Conservation (phyloP, 2,113 vertebrate species). For the Osmerus mordax region DNA sequence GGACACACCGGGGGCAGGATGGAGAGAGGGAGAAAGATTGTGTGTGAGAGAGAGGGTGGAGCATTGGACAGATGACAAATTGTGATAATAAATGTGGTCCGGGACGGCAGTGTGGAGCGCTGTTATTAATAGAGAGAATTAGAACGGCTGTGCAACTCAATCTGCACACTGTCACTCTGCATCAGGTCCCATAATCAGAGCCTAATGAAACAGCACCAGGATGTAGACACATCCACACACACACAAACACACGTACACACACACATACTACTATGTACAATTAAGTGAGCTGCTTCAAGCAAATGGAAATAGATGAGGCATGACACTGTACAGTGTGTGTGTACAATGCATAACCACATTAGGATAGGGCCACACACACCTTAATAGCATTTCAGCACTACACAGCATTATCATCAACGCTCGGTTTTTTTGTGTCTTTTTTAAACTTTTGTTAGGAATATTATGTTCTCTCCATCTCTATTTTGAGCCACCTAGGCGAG, state of each 20-base stretch:
- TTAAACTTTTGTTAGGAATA: too few relatives aligned
- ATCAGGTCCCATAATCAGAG: slow-evolving; percentile 78
- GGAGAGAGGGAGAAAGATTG: slow-evolving; percentile 29
- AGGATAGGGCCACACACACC: slow-evolving; percentile 4
- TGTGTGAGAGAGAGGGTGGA: slow-evolving; percentile 59
- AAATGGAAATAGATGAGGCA: background rate
- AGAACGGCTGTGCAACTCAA: slow-evolving; percentile 78
- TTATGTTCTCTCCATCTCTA: slow-evolving; percentile 4
- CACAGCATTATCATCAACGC: background rate
- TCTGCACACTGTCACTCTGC: slow-evolving; percentile 80
- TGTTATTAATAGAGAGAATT: slow-evolving; percentile 83
- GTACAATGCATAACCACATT: slow-evolving; percentile 2
- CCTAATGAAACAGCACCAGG: slow-evolving; percentile 73
- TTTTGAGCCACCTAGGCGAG: background rate
- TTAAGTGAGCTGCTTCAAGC: background rate
- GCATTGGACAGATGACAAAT: slow-evolving; percentile 77
- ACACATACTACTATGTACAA: slow-evolving; percentile 6
- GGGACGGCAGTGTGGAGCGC: slow-evolving; percentile 70
- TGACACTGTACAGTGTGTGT: background rate
- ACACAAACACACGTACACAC: slow-evolving; percentile 2
- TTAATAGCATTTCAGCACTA: background rate
- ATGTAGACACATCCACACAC: slow-evolving; percentile 47
- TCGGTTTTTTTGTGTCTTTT: background rate
- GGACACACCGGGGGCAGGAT: slow-evolving; percentile 34
- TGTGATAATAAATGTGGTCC: slow-evolving; percentile 82